These are phyloP conservation scores for Agrochola circellaris DNA, from an alignment of 2,888 invertebrate species.

Conservation along the genomic window DNA sequence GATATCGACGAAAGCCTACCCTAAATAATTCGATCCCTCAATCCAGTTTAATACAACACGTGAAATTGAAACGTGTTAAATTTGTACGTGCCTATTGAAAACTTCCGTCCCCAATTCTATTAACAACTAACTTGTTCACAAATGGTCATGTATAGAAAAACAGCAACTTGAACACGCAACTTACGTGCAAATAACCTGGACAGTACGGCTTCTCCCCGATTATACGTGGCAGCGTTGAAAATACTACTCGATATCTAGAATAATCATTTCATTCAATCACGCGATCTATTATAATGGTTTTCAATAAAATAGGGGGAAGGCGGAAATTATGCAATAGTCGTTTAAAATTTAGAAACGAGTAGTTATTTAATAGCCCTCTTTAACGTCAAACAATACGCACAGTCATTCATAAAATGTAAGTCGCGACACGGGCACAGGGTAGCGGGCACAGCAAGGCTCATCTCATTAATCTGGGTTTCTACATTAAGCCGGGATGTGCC, in stretches of 20 bases:
- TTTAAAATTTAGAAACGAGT: conserved; percentile 12
- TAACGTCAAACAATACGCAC: conserved; percentile 58
- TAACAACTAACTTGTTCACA: conserved; percentile 80
- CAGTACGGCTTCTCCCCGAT: conserved; percentile 62
- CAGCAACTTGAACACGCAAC: conserved; percentile 65
- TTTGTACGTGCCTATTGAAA: conserved; percentile 86
- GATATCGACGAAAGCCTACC: conserved; percentile 54
- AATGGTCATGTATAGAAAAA: conserved; percentile 76
- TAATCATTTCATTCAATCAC: conserved; percentile 52
- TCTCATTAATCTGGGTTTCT: conserved; percentile 88
- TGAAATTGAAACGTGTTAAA: conserved; percentile 83
- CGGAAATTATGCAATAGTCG: conserved; percentile 47
- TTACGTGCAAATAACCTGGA: conserved; percentile 60
- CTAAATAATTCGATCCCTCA: conserved; percentile 62
- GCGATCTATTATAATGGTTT: conserved; percentile 47
- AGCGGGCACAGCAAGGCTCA: conserved; percentile 76
- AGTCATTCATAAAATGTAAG: conserved; percentile 72
- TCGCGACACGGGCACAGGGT: conserved; percentile 64
- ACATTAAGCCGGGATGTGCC: conserved; percentile 87
- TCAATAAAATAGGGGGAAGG: conserved; percentile 56
- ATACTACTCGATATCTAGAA: conserved; percentile 46
- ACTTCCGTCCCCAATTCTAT: conserved; percentile 82
- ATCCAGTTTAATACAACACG: conserved; percentile 78
- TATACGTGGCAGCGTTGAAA: conserved; percentile 34
- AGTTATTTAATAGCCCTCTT: conserved; percentile 14